phyloP scores from a whole-genome alignment of 2,113 vertebrate genomes.

The Campylomormyrus tamandua region DNA sequence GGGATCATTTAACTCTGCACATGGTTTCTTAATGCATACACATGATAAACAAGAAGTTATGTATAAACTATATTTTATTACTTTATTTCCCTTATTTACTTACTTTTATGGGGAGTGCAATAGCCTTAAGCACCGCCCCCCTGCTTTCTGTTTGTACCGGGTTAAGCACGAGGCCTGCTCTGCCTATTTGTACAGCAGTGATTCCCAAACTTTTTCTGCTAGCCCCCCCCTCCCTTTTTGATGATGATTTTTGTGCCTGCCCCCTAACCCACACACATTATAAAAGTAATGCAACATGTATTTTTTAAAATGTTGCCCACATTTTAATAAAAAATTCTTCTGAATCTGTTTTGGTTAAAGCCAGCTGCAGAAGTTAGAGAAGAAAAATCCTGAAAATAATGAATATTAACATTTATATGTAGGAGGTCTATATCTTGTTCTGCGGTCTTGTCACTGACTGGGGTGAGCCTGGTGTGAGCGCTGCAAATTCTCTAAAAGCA shows the following conservation, averaged over 20 bases:
- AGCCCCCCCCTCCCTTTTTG: too few relatives aligned
- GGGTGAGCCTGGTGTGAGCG: background rate
- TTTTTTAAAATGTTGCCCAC: too few relatives aligned
- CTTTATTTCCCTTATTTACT: background rate
- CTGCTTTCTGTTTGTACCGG: background rate
- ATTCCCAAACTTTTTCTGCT: background rate
- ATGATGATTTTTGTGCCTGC: too few relatives aligned
- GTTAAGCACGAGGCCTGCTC: background rate
- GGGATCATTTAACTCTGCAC: background rate
- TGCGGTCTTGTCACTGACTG: background rate
- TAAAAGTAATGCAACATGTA: too few relatives aligned
- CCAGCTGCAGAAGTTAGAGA: background rate
- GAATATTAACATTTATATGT: background rate
- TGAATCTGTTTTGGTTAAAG: background rate
- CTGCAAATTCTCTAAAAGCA: background rate
- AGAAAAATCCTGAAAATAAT: background rate
- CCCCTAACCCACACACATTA: too few relatives aligned
- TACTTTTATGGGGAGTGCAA: background rate
- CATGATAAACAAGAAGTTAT: background rate
- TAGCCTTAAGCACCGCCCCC: background rate
- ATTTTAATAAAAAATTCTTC: background rate
- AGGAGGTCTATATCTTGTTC: background rate
- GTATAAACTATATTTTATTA: background rate
- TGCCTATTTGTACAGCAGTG: background rate
- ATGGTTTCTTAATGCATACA: background rate